Evolutionary conservation across 2,888 invertebrate genomes (phyloP), one percentile per base, ranked within the genome.

Genomic region (Leucophora obtusa): DNA sequence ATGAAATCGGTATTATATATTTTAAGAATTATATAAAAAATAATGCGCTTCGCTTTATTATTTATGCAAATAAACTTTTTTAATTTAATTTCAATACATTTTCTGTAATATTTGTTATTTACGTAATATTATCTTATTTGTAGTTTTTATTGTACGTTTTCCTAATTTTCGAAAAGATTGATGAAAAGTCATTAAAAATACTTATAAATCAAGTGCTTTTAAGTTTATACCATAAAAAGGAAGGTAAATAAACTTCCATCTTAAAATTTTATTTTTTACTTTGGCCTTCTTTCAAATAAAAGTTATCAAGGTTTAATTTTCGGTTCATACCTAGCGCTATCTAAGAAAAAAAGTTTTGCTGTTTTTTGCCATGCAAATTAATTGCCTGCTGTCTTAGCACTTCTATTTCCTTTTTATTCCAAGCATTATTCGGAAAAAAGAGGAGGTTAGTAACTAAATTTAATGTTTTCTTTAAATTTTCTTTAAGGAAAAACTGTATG

Each of bases 321-420:
- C 58, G 56, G 51, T 77, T 74, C 11, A 38, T 47, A 47, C n/a
- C 28, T 28, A 28, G 28, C 14, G n/a, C 43, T 47, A 2, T n/a
- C 15, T 47, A 47, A 47, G 15, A 5, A 70, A n/a, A 78, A 82
- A 82, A 82, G 59, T 82, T 83, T 82, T 65, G 63, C 86, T 86
- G 87, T 88, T 66, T 76, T 75, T 63, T 53, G 28, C 86, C 87
- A 87, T 88, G 87, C 86, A 87, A 88, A 88, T 88, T 87, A 87
- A 87, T 87, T 87, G 88, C 86, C 86, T 84, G 85, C 85, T 85
- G 85, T 86, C 84, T 85, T 86, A 85, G 82, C 83, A 84, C 80
- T 84, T 78, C 72, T 75, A 81, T 68, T 72, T 80, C 69, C 72
- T 18, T 54, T 50, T 53, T 35, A 35, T 50, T 33, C 4, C 54